Conservation (phyloP, 2,113 vertebrate species). For the Aepyceros melampus region DNA sequence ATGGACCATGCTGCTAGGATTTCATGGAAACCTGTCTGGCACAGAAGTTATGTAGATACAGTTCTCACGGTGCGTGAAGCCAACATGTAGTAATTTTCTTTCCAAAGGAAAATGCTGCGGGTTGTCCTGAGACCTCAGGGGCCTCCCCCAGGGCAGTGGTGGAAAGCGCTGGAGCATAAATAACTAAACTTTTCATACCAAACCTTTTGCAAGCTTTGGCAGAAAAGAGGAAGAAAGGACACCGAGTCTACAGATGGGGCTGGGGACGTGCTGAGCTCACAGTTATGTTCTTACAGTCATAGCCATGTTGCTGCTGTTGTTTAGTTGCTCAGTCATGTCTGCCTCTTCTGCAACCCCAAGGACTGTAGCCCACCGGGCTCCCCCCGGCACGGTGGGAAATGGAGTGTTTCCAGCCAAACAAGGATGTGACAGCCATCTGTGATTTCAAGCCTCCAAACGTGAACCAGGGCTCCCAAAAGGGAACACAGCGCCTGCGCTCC, state of each 20-base stretch:
- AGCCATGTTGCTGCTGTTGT: not conserved
- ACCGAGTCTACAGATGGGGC: not conserved
- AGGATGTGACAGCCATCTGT: not conserved
- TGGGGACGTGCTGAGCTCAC: not conserved
- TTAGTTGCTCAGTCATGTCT: not conserved
- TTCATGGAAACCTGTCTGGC: not conserved
- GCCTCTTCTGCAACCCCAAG: not conserved
- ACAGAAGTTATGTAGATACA: not conserved
- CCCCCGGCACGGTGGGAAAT: not conserved
- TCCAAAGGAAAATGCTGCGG: not conserved
- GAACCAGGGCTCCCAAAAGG: not conserved
- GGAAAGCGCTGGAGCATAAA: not conserved
- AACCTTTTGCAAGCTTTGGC: not conserved
- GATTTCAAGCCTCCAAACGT: not conserved
- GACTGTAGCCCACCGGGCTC: not conserved
- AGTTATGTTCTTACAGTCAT: not conserved
- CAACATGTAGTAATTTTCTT: not conserved
- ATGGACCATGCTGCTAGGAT: not conserved
- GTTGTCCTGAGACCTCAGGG: not conserved
- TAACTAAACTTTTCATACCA: not conserved
- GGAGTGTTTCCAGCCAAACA: not conserved
- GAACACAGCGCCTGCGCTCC: not conserved
- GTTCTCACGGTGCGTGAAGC: not conserved
- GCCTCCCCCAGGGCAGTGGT: not conserved
- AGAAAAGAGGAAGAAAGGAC: not conserved